A percentile compares a stretch with the other conserved stretches of the same genome.
Conservation (phyloP, 2,113 vertebrate species). For the Crotalus helleri region DNA sequence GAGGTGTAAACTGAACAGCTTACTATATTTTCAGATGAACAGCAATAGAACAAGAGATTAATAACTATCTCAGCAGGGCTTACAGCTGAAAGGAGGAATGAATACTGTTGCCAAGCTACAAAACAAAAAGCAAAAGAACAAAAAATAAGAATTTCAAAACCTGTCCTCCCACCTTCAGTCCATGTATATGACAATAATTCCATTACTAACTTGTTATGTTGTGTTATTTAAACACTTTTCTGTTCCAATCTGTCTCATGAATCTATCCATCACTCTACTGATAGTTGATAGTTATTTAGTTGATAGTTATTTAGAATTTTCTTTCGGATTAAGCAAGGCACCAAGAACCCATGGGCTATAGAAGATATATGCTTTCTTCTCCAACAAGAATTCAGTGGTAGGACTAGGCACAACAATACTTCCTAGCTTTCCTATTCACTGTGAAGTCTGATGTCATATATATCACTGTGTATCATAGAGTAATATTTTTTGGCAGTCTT, state of each 20-base stretch:
- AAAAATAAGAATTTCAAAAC: neutral
- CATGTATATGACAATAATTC: neutral
- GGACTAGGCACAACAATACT: neutral
- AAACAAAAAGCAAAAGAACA: neutral
- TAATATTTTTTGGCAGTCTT: too few relatives aligned
- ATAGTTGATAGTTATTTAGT: neutral
- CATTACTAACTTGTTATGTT: neutral
- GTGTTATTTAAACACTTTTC: neutral
- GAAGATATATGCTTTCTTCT: neutral
- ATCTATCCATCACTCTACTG: neutral
- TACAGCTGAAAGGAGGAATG: neutral
- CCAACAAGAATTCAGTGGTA: neutral
- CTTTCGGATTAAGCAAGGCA: neutral
- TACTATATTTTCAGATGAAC: neutral
- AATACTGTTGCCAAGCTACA: neutral
- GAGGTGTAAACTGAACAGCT: neutral
- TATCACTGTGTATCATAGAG: neutral
- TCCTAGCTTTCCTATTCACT: neutral
- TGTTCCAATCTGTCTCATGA: neutral
- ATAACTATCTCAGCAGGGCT: neutral
- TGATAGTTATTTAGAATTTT: neutral
- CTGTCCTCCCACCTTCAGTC: neutral
- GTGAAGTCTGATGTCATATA: neutral
- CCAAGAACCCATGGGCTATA: neutral
- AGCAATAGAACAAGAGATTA: neutral